Conservation (phyloP, 2,888 invertebrate genomes). For the Melanotus villosus region DNA sequence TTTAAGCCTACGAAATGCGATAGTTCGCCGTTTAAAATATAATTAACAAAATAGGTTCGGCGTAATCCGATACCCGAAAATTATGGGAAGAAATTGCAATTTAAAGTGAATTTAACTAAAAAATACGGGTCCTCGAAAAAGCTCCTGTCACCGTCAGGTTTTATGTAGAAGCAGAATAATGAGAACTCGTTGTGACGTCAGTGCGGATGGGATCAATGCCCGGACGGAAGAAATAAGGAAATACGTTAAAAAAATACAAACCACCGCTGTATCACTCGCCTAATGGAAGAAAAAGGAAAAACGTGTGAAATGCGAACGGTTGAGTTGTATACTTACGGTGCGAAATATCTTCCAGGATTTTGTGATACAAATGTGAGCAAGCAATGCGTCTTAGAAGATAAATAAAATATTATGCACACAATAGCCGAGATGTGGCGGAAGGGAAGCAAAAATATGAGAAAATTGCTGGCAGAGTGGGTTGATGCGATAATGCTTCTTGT, state of each 20-base stretch:
- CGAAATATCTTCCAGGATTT: constrained; percentile 49
- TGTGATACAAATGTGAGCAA: constrained; percentile 37
- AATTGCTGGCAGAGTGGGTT: constrained; percentile 16
- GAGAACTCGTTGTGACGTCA: constrained; percentile 47
- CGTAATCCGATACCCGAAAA: constrained; percentile 18
- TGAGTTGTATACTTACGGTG: constrained; percentile 38
- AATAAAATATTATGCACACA: constrained; percentile 45
- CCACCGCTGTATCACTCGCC: constrained; percentile 55
- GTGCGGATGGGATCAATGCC: constrained; percentile 53
- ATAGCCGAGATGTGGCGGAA: constrained; percentile 27
- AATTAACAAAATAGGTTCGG: constrained; percentile 17
- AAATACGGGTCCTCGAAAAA: constrained; percentile 21
- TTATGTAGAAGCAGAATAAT: constrained; percentile 49
- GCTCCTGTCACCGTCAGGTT: constrained; percentile 36
- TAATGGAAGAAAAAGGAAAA: constrained; percentile 60
- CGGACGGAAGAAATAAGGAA: constrained; percentile 60
- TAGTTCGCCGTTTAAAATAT: background rate
- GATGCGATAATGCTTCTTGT: constrained; percentile 11
- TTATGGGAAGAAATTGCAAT: constrained; percentile 15
- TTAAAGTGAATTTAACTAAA: constrained; percentile 14
- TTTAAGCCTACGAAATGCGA: background rate
- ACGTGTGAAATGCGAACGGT: constrained; percentile 56
- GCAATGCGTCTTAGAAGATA: constrained; percentile 41
- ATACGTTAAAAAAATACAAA: constrained; percentile 57
- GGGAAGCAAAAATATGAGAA: constrained; percentile 17